These are phyloP conservation scores for Brenthis ino DNA, from an alignment of 2,888 invertebrate species.

Conservation along the genomic window DNA sequence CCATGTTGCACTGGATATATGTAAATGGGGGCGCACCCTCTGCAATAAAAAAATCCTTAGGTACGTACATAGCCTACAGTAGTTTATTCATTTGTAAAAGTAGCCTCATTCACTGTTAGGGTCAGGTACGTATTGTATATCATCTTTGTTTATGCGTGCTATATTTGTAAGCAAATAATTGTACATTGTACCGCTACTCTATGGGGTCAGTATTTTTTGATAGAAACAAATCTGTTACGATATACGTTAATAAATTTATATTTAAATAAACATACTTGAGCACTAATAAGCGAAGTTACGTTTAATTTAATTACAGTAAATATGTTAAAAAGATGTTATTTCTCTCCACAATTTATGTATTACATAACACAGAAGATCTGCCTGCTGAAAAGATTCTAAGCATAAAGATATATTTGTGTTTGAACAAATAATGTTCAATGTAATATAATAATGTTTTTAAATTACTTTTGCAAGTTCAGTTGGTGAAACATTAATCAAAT, in stretches of 20 bases:
- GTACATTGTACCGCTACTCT: background rate
- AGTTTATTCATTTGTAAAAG: constrained; percentile 62
- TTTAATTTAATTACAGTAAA: too few relatives aligned
- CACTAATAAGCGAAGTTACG: too few relatives aligned
- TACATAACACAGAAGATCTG: too few relatives aligned
- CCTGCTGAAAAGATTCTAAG: too few relatives aligned
- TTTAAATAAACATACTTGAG: too few relatives aligned
- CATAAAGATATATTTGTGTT: background rate
- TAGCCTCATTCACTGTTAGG: constrained; percentile 66
- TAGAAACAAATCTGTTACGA: too few relatives aligned
- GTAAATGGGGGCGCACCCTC: constrained; percentile 47
- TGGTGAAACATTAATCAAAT: constrained; percentile 10
- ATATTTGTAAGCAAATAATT: constrained; percentile 16
- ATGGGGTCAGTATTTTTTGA: too few relatives aligned
- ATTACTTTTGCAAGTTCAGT: background rate
- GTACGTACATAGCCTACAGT: constrained; percentile 42
- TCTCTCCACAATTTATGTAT: too few relatives aligned
- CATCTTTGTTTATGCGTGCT: constrained; percentile 37
- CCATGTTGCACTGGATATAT: constrained; percentile 30
- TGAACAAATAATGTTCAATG: background rate
- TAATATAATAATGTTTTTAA: constrained; percentile 7
- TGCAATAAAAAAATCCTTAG: constrained; percentile 46
- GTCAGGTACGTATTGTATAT: constrained; percentile 50
- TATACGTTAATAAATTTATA: too few relatives aligned
- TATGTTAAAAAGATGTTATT: too few relatives aligned